Evolutionary conservation across 2,113 vertebrate species (phyloP).

Genomic region (Picathartes gymnocephalus): DNA sequence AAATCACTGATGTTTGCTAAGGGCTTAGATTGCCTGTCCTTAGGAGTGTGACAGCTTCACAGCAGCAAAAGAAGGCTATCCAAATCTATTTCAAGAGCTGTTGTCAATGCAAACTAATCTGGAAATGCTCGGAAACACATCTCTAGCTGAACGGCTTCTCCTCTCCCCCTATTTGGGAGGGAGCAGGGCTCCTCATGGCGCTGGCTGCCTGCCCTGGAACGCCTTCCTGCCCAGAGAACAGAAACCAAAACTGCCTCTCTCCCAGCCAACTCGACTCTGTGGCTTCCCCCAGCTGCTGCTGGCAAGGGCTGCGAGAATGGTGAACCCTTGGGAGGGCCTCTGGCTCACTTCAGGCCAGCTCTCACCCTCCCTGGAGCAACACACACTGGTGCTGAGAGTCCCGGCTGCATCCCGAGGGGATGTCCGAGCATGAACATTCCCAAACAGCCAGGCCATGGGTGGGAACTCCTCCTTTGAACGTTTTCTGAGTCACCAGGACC

Average conservation of each 20-base stretch:
- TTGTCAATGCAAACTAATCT: background rate
- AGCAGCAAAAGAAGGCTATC: background rate
- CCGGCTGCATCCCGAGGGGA: background rate
- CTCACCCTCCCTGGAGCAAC: fast-evolving
- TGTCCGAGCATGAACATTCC: fast-evolving
- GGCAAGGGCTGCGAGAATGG: background rate
- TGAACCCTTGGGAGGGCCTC: fast-evolving
- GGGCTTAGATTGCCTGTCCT: background rate
- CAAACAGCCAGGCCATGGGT: fast-evolving
- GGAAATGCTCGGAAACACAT: background rate
- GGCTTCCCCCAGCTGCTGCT: background rate
- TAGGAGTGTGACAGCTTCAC: background rate
- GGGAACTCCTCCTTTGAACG: background rate
- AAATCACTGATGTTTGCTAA: background rate
- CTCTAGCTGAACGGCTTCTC: background rate
- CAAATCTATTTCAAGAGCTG: background rate
- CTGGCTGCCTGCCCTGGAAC: background rate
- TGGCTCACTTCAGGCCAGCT: fast-evolving
- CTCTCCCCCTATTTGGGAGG: fast-evolving
- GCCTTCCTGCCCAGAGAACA: background rate
- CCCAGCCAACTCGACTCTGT: background rate
- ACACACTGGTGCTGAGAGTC: fast-evolving
- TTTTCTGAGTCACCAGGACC: fast-evolving
- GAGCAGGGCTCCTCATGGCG: fast-evolving
- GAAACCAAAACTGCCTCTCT: background rate